Base-by-base conservation (phyloP, 2,888 invertebrate genomes). In the Anoplius nigerrimus region DNA sequence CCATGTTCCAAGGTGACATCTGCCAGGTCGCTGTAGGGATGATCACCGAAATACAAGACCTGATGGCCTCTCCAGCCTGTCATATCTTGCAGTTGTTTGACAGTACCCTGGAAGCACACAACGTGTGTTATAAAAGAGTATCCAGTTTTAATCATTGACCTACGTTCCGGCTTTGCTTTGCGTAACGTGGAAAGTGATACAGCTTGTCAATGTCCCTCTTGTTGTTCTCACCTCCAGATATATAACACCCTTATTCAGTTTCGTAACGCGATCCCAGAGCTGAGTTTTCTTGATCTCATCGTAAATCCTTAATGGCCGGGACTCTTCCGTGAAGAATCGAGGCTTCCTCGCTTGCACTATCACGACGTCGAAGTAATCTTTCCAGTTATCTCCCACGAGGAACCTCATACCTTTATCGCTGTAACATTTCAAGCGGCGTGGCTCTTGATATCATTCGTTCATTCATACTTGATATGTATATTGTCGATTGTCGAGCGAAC, bases 21-120 rank as follows among this genome's bases (percentile, higher is more conserved):
- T 8, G 98, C 98, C 66, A 99, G 91, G 90, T 99, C 99, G 84
- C 94, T 97, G 90, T 98, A 98, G 0, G 98, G 98, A 90, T 99
- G 99, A 90, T 99, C 99, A 0, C 99, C 98, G 90, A 98, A 98
- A 89, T 99, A 99, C 21, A 99, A 90, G 51, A 98, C 98, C 82
- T 96, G 95, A 83, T 96, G 95, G 0, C 97, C 97, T 65, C 92
- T 90, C 98, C 98, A 98, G 0, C 96, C 97, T 0, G 98, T 98
- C 87, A 98, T 91, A 69, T 96, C 94, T 89, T 97, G 96, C 42
- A 99, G 90, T 86, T 97, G 95, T 81, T 94, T 94, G 20, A 98
- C 95, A 46, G 98, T 98, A 0, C 98, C 98, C 96, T 97, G 85
- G 18, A 87, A 87, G 61, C 2, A 34, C 62, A 53, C n/a, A 58